These are phyloP conservation scores for Uloborus plumipes DNA, from an alignment of 2,888 invertebrate species.

Conservation along the genomic window DNA sequence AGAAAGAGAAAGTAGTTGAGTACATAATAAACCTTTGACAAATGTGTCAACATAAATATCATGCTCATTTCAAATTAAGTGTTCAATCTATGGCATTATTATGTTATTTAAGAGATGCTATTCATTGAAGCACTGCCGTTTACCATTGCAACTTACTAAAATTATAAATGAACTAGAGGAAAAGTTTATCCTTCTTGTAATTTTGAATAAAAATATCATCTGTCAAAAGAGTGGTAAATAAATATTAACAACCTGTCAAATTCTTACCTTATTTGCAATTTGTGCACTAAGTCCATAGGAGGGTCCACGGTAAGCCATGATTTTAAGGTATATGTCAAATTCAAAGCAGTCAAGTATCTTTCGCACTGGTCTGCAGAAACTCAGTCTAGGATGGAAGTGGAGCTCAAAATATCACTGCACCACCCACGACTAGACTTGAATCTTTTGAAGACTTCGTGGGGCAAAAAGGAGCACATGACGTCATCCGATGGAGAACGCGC, in stretches of 20 bases:
- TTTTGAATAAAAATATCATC: too few species aligned
- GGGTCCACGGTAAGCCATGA: constrained; percentile 67
- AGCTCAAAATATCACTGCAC: constrained; percentile 60
- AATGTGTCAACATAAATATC: too few species aligned
- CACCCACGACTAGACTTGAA: constrained; percentile 55
- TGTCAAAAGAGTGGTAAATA: too few species aligned
- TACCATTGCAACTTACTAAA: background rate
- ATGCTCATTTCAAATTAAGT: too few species aligned
- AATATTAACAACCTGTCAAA: too few species aligned
- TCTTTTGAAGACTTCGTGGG: constrained; percentile 54
- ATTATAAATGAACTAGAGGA: background rate
- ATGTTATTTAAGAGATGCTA: too few species aligned
- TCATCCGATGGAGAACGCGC: constrained; percentile 47
- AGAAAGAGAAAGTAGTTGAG: too few species aligned
- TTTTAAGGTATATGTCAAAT: background rate
- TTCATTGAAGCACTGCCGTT: background rate
- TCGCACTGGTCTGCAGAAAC: constrained; percentile 44
- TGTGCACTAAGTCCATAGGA: constrained; percentile 67
- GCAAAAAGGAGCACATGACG: constrained; percentile 60
- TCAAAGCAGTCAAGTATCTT: constrained; percentile 5
- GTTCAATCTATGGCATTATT: too few species aligned
- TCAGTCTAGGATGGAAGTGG: constrained; percentile 36
- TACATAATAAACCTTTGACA: too few species aligned
- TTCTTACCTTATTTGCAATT: constrained; percentile 67
- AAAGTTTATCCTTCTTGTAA: too few species aligned